phyloP scores from a whole-genome alignment of 2,888 invertebrate genomes.

The Adelognathus sp. region DNA sequence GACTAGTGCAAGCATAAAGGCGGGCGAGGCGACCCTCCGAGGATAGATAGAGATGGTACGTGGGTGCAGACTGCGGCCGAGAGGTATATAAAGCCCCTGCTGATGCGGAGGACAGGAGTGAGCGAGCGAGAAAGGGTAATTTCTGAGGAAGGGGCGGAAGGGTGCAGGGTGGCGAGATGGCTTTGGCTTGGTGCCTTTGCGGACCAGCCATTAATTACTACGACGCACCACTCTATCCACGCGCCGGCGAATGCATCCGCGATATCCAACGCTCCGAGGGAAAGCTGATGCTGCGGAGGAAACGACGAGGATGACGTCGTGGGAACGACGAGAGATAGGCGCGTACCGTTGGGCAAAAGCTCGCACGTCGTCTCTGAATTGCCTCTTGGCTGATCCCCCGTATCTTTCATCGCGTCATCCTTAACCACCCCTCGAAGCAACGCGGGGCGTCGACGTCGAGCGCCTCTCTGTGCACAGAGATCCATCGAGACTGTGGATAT shows the following conservation, averaged over 20 bases:
- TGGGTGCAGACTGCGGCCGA: constrained; percentile 3
- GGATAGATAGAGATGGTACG: constrained; percentile 49
- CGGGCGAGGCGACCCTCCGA: constrained; percentile 25
- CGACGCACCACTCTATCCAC: constrained; percentile 66
- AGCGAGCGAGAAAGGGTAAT: constrained; percentile 21
- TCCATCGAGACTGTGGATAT: neutral
- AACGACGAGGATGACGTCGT: neutral
- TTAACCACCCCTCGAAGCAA: constrained; percentile 33
- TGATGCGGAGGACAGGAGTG: neutral
- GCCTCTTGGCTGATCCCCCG: constrained; percentile 32
- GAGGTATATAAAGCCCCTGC: constrained; percentile 2
- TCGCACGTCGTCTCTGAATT: constrained; percentile 21
- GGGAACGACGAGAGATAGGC: constrained; percentile 6
- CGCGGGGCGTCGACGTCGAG: constrained; percentile 10
- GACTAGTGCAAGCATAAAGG: constrained; percentile 22
- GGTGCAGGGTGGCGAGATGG: constrained; percentile 33
- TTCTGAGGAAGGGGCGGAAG: constrained; percentile 16
- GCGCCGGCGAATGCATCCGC: constrained; percentile 59
- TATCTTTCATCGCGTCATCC: constrained; percentile 31
- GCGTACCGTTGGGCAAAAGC: constrained; percentile 17
- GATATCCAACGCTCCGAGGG: constrained; percentile 39
- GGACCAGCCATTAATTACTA: constrained; percentile 64
- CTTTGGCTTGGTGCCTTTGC: constrained; percentile 61
- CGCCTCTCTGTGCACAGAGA: neutral
- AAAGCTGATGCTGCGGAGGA: neutral